phyloP scores from a whole-genome alignment of 2,888 invertebrate genomes.

The Pardosa pseudoannulata region DNA sequence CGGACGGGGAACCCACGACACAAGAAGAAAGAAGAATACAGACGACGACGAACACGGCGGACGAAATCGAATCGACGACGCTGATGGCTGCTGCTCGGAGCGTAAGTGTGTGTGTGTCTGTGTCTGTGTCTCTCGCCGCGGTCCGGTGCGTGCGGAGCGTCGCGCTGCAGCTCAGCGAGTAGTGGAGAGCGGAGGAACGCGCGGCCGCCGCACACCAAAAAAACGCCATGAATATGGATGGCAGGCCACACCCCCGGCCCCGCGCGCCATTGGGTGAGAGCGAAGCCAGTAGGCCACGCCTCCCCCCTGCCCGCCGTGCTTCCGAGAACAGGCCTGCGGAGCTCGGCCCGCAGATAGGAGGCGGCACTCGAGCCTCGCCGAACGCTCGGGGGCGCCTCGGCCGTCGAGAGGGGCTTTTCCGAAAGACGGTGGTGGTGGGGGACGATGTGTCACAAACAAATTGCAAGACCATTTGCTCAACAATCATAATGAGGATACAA shows the following conservation, averaged over 20 bases:
- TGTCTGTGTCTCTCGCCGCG: not conserved
- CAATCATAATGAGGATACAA: slow-evolving; percentile 10
- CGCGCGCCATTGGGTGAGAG: slow-evolving; percentile 23
- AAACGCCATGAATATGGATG: slow-evolving; percentile 70
- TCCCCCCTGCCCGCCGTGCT: not conserved
- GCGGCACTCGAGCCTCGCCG: slow-evolving; percentile 4
- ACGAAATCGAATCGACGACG: not conserved
- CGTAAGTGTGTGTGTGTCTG: not conserved
- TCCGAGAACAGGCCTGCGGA: slow-evolving; percentile 6
- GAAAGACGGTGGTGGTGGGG: not conserved
- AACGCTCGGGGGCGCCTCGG: not conserved
- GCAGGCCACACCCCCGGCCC: slow-evolving; percentile 28
- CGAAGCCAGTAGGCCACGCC: not conserved
- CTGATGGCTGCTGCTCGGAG: not conserved
- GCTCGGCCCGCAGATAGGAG: slow-evolving; percentile 2
- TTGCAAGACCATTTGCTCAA: not conserved
- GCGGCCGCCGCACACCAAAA: not conserved
- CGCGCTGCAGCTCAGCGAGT: slow-evolving; percentile 50
- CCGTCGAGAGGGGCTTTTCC: not conserved
- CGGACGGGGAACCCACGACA: slow-evolving; percentile 18
- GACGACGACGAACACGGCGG: not conserved
- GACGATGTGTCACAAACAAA: slow-evolving; percentile 16
- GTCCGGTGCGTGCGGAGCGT: slow-evolving; percentile 23
- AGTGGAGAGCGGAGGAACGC: slow-evolving; percentile 19
- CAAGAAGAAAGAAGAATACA: too few relatives aligned